A percentile compares a stretch with the other conserved stretches of the same genome.
phyloP scores from a whole-genome alignment of 1,140 invertebrate species.

The Patella vulgata region DNA sequence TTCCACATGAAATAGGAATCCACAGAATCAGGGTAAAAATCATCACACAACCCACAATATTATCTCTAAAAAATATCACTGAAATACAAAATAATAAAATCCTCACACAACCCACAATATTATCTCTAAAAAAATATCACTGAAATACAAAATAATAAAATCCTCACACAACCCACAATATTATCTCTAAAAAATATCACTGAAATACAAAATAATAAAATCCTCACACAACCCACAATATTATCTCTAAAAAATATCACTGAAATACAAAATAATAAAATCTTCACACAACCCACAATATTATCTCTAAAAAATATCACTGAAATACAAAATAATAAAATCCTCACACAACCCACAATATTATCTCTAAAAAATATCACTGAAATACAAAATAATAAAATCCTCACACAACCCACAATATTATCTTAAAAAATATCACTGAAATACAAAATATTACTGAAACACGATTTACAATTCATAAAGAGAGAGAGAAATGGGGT shows the following conservation, averaged over 20 bases:
- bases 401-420: too few relatives aligned
- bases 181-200: not conserved
- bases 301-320: too few relatives aligned
- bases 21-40: conserved; percentile 41
- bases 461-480: too few relatives aligned
- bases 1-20: conserved; percentile 36
- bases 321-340: too few relatives aligned
- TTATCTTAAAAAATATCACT: too few relatives aligned
- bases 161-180: not conserved
- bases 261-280: too few relatives aligned
- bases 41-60: conserved; percentile 44
- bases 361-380: too few relatives aligned
- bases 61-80: conserved; percentile 49
- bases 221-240: not conserved
- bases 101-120: not conserved
- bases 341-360: too few relatives aligned
- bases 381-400: too few relatives aligned
- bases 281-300: too few relatives aligned
- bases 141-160: not conserved
- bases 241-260: not conserved
- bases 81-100: conserved; percentile 16
- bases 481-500: too few relatives aligned
- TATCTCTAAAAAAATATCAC: not conserved
- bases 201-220: not conserved
- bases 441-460: too few relatives aligned